These are phyloP conservation scores for Hypothenemus hampei DNA, from an alignment of 1,140 invertebrate species.

Conservation along the genomic window DNA sequence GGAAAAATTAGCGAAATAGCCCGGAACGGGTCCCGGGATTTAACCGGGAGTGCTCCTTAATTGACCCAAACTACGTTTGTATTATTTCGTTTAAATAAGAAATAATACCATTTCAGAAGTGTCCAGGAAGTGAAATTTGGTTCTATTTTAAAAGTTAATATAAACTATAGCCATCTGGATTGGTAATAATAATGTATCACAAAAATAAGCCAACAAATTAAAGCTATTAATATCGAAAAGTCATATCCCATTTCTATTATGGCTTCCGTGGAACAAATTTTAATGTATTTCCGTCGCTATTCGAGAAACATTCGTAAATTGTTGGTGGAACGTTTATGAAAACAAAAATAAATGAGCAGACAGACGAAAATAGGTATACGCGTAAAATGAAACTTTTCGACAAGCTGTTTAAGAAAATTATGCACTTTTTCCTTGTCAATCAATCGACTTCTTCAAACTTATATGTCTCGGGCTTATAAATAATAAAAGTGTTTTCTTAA, in stretches of 20 bases:
- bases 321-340: slow-evolving; percentile 8
- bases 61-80: not conserved
- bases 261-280: slow-evolving; percentile 12
- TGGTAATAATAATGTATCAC: not conserved
- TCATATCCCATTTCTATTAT: slow-evolving; percentile 7
- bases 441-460: not conserved
- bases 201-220: not conserved
- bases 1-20: slow-evolving; percentile 9
- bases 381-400: not conserved
- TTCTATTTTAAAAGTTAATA: not conserved
- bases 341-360: slow-evolving; percentile 8
- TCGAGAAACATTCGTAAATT: slow-evolving; percentile 10
- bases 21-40: not conserved
- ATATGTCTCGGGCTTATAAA: not conserved
- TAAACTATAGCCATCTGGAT: not conserved
- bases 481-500: not conserved
- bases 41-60: too few species aligned
- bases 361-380: slow-evolving; percentile 11
- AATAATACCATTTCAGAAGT: too few species aligned
- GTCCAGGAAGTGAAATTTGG: not conserved
- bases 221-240: slow-evolving; percentile 6
- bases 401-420: not conserved
- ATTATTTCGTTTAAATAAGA: not conserved
- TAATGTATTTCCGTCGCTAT: slow-evolving; percentile 10
- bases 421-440: not conserved